Evolutionary conservation across 2,797 vertebrate genomes (phyloP).

Genomic region (Megalops cyprinoides): DNA sequence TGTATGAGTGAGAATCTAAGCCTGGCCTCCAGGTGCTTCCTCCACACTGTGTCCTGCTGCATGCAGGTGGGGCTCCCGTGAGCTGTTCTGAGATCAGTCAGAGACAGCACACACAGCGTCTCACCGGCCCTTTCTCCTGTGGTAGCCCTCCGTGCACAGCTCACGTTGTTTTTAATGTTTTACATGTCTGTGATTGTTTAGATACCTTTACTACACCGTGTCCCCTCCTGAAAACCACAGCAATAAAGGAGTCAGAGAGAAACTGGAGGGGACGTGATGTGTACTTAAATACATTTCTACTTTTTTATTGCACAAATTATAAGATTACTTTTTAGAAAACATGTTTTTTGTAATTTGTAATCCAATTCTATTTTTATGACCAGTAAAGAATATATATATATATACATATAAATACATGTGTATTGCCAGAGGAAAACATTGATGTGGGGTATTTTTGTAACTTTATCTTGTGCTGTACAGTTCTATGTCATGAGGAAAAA

Average conservation of each 20-base stretch:
- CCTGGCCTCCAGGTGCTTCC: no score
- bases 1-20: no score
- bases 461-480: conserved; percentile 12
- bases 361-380: conserved; percentile 1
- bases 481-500: conserved; percentile 12
- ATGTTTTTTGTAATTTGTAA: background rate
- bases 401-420: conserved; percentile 3
- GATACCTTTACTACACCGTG: conserved; percentile 16
- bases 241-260: background rate
- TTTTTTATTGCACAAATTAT: no score
- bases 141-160: background rate
- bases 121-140: background rate
- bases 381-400: conserved; percentile 6
- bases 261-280: background rate
- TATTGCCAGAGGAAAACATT: background rate
- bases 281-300: background rate
- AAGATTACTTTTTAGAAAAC: conserved; percentile 11
- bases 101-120: no score
- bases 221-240: conserved; percentile 6
- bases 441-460: background rate
- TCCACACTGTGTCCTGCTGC: no score
- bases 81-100: no score
- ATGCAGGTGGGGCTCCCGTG: no score
- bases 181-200: conserved; percentile 16
- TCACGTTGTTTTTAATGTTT: background rate